A percentile compares a stretch with the other conserved stretches of the same genome.
These are phyloP conservation scores for Lepidurus couesii DNA, from an alignment of 1,140 invertebrate genomes.

Conservation along the genomic window DNA sequence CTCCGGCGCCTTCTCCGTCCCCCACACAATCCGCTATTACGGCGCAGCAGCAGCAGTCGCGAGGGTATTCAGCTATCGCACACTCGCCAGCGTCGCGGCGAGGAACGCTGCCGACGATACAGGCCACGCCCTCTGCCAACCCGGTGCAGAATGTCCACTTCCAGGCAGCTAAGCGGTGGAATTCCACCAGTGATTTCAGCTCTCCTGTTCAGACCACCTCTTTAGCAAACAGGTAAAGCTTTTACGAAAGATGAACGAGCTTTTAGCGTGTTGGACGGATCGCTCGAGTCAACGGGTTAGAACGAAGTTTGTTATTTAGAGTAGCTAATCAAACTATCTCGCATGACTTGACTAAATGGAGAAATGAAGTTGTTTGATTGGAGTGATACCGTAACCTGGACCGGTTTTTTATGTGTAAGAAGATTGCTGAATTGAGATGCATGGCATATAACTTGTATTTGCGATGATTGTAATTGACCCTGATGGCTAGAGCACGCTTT, in stretches of 20 bases:
- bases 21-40: slow-evolving; percentile 61
- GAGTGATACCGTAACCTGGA: neutral
- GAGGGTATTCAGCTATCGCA: slow-evolving; percentile 42
- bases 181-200: slow-evolving; percentile 70
- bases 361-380: neutral
- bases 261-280: neutral
- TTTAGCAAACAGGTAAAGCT: slow-evolving; percentile 51
- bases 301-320: neutral
- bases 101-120: slow-evolving; percentile 38
- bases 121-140: slow-evolving; percentile 38
- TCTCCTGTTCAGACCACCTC: slow-evolving; percentile 40
- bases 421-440: neutral
- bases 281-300: neutral
- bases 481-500: neutral
- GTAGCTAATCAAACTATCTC: slow-evolving; percentile 1
- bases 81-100: slow-evolving; percentile 28
- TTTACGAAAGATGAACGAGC: slow-evolving; percentile 1
- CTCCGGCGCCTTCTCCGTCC: slow-evolving; percentile 71
- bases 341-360: slow-evolving; percentile 10
- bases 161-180: slow-evolving; percentile 65
- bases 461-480: neutral
- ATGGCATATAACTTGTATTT: neutral
- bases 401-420: neutral
- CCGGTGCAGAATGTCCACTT: slow-evolving; percentile 37
- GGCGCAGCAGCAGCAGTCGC: slow-evolving; percentile 26